A percentile compares a stretch with the other conserved stretches of the same genome.
phyloP scores from a whole-genome alignment of 1,140 invertebrate genomes.

The Rhynchophorus ferrugineus region DNA sequence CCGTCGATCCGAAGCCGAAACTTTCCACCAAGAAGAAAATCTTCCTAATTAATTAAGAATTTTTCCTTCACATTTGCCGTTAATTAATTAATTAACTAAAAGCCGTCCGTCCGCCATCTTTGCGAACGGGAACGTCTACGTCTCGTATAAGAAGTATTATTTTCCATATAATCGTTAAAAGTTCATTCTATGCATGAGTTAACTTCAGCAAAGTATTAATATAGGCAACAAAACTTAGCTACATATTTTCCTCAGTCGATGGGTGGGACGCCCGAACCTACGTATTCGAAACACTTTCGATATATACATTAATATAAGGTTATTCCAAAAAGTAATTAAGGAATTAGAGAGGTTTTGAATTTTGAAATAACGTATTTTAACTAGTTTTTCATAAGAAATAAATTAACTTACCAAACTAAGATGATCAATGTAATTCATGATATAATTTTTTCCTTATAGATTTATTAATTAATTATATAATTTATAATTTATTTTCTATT shows the following conservation, averaged over 20 bases:
- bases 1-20: not conserved
- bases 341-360: too few relatives aligned
- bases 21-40: conserved; percentile 10
- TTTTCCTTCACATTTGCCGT: conserved; percentile 21
- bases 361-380: too few relatives aligned
- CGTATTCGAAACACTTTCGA: too few relatives aligned
- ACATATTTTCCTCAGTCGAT: conserved; percentile 20
- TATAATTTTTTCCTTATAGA: too few relatives aligned
- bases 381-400: too few relatives aligned
- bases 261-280: too few relatives aligned
- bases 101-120: conserved; percentile 16
- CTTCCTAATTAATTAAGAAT: conserved; percentile 21
- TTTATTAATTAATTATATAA: too few relatives aligned
- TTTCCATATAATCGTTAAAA: conserved; percentile 25
- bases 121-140: conserved; percentile 2
- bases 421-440: too few relatives aligned
- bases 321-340: too few relatives aligned
- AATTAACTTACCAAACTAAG: too few relatives aligned
- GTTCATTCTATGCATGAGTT: conserved; percentile 23
- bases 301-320: too few relatives aligned
- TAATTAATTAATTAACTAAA: conserved; percentile 27
- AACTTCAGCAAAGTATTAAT: conserved; percentile 25
- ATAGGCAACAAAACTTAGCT: conserved; percentile 24
- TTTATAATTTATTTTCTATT: too few relatives aligned
- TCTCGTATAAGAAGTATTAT: conserved; percentile 24